Base-by-base conservation (phyloP, 2,797 vertebrate species). In the Valencia hispanica region DNA sequence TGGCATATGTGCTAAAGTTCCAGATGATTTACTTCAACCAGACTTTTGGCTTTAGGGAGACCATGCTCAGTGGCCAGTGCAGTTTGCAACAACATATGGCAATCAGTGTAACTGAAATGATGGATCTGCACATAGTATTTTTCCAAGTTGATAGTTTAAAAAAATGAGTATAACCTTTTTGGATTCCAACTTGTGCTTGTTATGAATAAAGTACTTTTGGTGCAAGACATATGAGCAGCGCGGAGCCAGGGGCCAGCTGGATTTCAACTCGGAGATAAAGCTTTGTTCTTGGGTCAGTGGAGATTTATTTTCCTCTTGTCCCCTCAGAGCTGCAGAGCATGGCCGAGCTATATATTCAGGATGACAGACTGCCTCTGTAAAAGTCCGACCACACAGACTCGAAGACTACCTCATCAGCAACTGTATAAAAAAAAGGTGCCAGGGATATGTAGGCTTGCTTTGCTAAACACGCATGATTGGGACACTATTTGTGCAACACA, bases 221-320 rank as follows among this genome's bases (percentile, higher is more conserved):
- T n/a, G 22, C 50, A 77, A 80, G 86, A 92, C 90, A 86, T 89
- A 93, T 39, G 87, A 87, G 86, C 76, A 4, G 82, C 72, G 68
- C 74, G 79, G 82, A 80, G 69, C 53, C 75, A 80, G 75, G 69
- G 61, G 83, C 32, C 36, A 0, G 68, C 74, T 84, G 80, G 86
- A 89, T 83, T 63, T 76, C 65, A 68, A 80, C 85, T 89, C 75
- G 82, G 81, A 79, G 84, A 87, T 78, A 53, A 77, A 79, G 85
- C 84, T 86, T 76, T 77, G 74, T 79, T 84, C 78, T 80, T 69
- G 74, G 86, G 81, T 89, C 90, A 89, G 82, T 18, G 1, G 75
- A 89, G 86, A 93, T 93, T 88, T 88, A 93, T 92, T 85, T 86
- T 74, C 76, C 73, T 63, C n/a, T 79, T 79, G 81, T 91, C 82